Conservation (phyloP, 2,113 vertebrate species). For the Dendrocopos noguchii region DNA sequence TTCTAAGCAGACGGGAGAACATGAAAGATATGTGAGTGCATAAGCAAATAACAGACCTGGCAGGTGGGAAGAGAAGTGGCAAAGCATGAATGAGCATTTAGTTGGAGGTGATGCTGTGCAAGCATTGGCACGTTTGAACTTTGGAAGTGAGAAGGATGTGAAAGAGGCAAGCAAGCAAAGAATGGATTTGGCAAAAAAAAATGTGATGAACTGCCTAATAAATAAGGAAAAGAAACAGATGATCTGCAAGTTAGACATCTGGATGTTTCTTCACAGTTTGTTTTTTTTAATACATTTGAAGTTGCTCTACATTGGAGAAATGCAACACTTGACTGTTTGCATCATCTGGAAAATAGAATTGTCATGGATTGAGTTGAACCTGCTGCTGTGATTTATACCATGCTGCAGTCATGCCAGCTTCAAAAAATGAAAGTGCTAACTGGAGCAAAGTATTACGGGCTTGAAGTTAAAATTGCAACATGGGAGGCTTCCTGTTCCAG, state of each 20-base stretch:
- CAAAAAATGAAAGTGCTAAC: too few species aligned
- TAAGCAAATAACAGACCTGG: conserved; percentile 3
- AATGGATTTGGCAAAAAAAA: neutral
- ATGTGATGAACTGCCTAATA: neutral
- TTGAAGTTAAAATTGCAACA: too few species aligned
- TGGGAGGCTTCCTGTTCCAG: too few species aligned
- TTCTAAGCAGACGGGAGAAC: neutral
- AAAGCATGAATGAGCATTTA: conserved; percentile 22
- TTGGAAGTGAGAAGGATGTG: neutral
- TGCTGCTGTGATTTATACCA: too few species aligned
- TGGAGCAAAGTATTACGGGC: too few species aligned
- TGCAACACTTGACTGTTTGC: neutral
- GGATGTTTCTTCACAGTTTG: neutral
- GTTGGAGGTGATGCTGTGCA: neutral
- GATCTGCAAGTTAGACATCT: neutral
- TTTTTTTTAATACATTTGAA: neutral
- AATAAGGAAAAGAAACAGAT: neutral
- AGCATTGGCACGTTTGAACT: conserved; percentile 2
- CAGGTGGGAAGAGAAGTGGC: conserved; percentile 36
- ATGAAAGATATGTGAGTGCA: neutral
- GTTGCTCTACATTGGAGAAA: neutral
- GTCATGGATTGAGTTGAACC: too few species aligned
- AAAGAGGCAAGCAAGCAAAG: neutral
- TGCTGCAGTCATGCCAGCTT: too few species aligned
- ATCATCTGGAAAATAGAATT: neutral